Percentiles rank a stretch among this genome's conserved stretches.
Evolutionary conservation across 2,888 invertebrate genomes (phyloP).

Genomic region (Drosophila fungiperda): DNA sequence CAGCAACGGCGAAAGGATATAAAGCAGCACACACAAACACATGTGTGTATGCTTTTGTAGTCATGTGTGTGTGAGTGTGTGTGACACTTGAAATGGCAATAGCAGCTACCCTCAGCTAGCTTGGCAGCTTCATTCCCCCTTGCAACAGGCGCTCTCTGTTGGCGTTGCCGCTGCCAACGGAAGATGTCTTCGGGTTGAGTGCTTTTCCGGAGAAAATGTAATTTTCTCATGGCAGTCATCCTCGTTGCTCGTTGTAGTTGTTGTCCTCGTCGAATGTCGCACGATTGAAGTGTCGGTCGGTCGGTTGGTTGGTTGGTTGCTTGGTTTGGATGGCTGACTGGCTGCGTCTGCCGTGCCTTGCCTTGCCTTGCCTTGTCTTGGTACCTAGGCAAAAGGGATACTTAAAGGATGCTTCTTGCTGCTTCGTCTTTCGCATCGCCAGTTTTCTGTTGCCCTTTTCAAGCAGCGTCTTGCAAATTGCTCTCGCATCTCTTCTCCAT

Average conservation of each 20-base stretch:
- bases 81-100: constrained; percentile 72
- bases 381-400: constrained; percentile 79
- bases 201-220: constrained; percentile 82
- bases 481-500: constrained; percentile 69
- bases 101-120: constrained; percentile 59
- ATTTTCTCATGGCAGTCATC: constrained; percentile 79
- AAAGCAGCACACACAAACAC: constrained; percentile 57
- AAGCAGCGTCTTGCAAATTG: constrained; percentile 76
- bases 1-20: constrained; percentile 78
- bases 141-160: constrained; percentile 25
- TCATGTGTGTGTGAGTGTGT: constrained; percentile 32
- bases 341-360: constrained; percentile 17
- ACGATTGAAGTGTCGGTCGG: constrained; percentile 78
- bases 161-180: constrained; percentile 71
- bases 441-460: constrained; percentile 80
- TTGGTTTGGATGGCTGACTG: constrained; percentile 50
- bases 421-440: constrained; percentile 40
- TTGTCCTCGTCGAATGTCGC: constrained; percentile 71
- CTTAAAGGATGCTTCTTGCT: constrained; percentile 71
- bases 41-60: constrained; percentile 43
- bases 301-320: constrained; percentile 23
- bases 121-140: constrained; percentile 37
- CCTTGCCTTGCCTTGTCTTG: constrained; percentile 11
- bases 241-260: constrained; percentile 41
- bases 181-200: constrained; percentile 80